phyloP scores from a whole-genome alignment of 2,113 vertebrate genomes.

The Ameiurus melas region DNA sequence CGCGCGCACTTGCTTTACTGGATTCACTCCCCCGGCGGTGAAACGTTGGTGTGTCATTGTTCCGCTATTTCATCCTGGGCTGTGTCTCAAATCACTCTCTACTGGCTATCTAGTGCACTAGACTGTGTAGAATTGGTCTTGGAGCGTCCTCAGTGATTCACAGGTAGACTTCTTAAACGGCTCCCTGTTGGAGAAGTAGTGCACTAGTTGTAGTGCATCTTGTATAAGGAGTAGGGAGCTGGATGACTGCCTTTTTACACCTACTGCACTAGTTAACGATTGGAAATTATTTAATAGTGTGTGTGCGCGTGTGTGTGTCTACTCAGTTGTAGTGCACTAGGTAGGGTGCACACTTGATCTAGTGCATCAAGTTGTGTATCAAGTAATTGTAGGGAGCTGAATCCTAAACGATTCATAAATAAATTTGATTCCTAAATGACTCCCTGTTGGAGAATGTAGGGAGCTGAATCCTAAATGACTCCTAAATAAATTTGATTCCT shows the following conservation, averaged over 20 bases:
- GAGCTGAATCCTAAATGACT: not conserved
- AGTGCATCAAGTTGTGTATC: not conserved
- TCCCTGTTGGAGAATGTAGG: not conserved
- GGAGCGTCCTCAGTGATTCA: not conserved
- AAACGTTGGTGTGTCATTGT: conserved; percentile 19
- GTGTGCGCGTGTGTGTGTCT: too few species aligned
- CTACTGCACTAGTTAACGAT: not conserved
- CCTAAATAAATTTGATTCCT: not conserved
- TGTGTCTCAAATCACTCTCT: not conserved
- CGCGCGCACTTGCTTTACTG: not conserved
- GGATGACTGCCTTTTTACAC: not conserved
- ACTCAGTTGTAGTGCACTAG: not conserved
- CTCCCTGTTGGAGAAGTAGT: not conserved
- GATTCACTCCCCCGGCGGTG: not conserved
- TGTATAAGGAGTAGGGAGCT: not conserved
- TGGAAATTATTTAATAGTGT: too few species aligned
- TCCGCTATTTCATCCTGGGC: conserved; percentile 7
- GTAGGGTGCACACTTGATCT: not conserved
- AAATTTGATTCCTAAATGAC: not conserved
- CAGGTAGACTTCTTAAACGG: not conserved
- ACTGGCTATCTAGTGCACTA: not conserved
- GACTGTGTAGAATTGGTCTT: not conserved
- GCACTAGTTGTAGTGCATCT: not conserved
- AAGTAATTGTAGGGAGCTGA: too few species aligned
- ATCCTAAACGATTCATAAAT: not conserved